Conservation (phyloP, 2,113 vertebrate genomes). For the Upupa epops region DNA sequence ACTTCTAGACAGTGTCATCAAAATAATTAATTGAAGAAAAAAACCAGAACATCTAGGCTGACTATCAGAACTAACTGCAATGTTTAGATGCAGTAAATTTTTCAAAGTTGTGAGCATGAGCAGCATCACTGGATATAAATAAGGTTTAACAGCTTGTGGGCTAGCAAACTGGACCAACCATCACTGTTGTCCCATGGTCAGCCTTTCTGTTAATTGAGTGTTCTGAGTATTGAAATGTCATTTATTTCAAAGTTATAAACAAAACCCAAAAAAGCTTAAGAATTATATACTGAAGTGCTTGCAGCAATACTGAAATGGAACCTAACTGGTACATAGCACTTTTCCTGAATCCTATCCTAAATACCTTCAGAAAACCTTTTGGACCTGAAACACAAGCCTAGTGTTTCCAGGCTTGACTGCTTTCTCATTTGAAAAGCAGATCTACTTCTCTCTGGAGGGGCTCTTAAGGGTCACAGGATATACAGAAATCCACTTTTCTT, state of each 20-base stretch:
- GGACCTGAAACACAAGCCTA: background rate
- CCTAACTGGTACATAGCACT: background rate
- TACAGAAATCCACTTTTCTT: constrained; percentile 13
- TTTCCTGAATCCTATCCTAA: background rate
- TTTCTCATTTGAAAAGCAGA: background rate
- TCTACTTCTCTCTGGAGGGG: background rate
- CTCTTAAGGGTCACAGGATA: background rate
- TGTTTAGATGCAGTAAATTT: background rate
- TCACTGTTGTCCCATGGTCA: background rate
- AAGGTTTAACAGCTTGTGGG: background rate
- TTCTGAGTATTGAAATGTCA: background rate
- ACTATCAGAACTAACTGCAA: background rate
- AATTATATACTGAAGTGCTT: background rate
- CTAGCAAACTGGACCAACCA: background rate
- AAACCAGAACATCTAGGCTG: background rate
- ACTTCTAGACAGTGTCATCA: background rate
- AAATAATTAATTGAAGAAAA: background rate
- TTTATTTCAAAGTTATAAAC: background rate
- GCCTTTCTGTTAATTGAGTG: background rate
- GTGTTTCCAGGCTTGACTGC: background rate
- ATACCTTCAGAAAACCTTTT: background rate
- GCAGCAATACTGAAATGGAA: background rate
- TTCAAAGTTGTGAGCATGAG: background rate
- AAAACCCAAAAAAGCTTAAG: background rate
- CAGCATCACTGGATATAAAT: background rate